Percentiles rank a stretch among this genome's conserved stretches.
Evolutionary conservation across 2,888 invertebrate genomes (phyloP).

Genomic region (Eucera pruinosa): DNA sequence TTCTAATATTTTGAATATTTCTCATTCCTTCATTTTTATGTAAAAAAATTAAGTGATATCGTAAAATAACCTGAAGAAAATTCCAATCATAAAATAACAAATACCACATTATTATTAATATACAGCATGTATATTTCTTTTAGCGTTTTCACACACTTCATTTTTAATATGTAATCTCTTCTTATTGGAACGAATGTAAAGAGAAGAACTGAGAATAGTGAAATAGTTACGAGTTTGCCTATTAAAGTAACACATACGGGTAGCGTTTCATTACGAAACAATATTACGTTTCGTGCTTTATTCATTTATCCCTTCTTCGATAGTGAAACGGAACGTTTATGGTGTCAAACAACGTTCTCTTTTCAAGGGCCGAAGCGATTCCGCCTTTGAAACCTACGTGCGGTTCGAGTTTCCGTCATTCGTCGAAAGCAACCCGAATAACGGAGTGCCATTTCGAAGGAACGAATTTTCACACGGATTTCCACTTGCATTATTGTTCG

Average conservation of each 20-base stretch:
- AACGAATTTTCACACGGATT: background rate
- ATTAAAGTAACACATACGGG: slow-evolving; percentile 1
- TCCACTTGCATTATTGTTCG: background rate
- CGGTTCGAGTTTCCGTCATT: slow-evolving; percentile 5
- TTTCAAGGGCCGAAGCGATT: background rate
- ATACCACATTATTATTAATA: too few species aligned
- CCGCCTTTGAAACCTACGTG: slow-evolving; percentile 1
- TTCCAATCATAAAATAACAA: too few species aligned
- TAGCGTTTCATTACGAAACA: slow-evolving; percentile 7
- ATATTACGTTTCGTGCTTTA: background rate
- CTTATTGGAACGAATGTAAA: background rate
- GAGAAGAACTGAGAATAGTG: too few species aligned
- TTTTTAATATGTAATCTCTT: too few species aligned
- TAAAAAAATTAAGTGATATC: too few species aligned
- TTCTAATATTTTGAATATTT: too few species aligned
- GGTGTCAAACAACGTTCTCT: background rate
- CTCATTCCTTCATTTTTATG: too few species aligned
- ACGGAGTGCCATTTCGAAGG: background rate
- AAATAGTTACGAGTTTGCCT: background rate
- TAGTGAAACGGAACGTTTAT: background rate
- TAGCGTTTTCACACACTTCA: too few species aligned
- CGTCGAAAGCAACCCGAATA: slow-evolving; percentile 16
- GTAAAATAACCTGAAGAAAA: too few species aligned
- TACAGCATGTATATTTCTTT: too few species aligned
- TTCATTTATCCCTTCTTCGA: background rate